These are phyloP conservation scores for Candoia aspera DNA, from an alignment of 2,113 vertebrate species.

Conservation along the genomic window DNA sequence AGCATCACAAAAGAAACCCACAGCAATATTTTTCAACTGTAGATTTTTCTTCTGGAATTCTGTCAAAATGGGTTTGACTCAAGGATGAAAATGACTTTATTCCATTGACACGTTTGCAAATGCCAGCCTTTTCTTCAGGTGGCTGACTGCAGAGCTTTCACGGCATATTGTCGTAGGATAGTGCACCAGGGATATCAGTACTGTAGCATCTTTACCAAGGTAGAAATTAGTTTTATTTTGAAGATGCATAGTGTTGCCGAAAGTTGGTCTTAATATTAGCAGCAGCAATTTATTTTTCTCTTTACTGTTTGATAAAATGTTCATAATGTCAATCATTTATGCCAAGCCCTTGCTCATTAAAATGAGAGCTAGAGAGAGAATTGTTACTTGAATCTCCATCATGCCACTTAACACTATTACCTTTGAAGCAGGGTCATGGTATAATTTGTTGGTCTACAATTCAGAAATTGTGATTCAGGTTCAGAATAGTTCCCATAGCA, in stretches of 20 bases:
- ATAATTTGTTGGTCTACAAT: not conserved
- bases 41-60: not conserved
- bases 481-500: not conserved
- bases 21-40: not conserved
- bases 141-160: conserved; percentile 6
- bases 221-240: not conserved
- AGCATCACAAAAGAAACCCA: conserved; percentile 12
- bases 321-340: not conserved
- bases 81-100: not conserved
- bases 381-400: not conserved
- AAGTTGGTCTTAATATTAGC: not conserved
- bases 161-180: not conserved
- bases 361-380: not conserved
- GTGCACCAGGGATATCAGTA: not conserved
- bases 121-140: not conserved
- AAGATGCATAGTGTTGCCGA: not conserved
- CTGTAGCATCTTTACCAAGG: not conserved
- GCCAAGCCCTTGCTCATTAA: not conserved
- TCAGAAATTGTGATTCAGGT: not conserved
- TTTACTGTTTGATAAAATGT: not conserved
- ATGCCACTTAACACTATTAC: not conserved
- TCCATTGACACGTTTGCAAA: not conserved
- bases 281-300: not conserved
- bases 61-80: conserved; percentile 8
- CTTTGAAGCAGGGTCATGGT: not conserved